These are phyloP conservation scores for Drosophila greeni DNA, from an alignment of 2,888 invertebrate species.

Conservation along the genomic window DNA sequence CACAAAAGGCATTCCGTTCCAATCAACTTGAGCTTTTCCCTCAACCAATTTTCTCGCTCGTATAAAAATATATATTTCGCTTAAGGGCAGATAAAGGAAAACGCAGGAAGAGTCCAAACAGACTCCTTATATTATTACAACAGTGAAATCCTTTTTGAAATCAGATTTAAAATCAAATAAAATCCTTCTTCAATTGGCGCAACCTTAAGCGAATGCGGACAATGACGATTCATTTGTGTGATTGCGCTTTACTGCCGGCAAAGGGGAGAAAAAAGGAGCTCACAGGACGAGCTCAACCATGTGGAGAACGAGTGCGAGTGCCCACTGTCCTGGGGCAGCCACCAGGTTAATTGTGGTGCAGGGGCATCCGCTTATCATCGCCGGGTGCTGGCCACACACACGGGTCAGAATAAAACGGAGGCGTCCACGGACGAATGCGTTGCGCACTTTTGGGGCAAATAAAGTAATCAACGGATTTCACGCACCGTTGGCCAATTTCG, in stretches of 20 bases:
- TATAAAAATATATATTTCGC: slow-evolving; percentile 47
- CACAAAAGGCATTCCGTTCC: slow-evolving; percentile 33
- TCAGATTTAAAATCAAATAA: slow-evolving; percentile 66
- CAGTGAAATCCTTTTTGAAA: slow-evolving; percentile 49
- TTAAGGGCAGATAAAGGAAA: slow-evolving; percentile 47
- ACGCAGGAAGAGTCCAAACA: slow-evolving; percentile 18
- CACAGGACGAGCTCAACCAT: not conserved
- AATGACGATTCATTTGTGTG: slow-evolving; percentile 60
- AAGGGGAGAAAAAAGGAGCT: slow-evolving; percentile 2
- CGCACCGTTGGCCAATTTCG: slow-evolving; percentile 62
- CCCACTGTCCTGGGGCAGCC: slow-evolving; percentile 33
- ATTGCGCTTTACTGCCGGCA: slow-evolving; percentile 57
- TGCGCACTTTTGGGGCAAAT: slow-evolving; percentile 58
- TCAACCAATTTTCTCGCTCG: slow-evolving; percentile 30
- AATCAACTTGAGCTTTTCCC: slow-evolving; percentile 17
- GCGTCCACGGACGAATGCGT: slow-evolving; percentile 32
- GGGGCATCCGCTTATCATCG: slow-evolving; percentile 59
- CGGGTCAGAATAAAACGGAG: slow-evolving; percentile 3
- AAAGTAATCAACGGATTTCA: slow-evolving; percentile 73
- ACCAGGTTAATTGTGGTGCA: slow-evolving; percentile 58
- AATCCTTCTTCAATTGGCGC: slow-evolving; percentile 46
- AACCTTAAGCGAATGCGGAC: slow-evolving; percentile 18
- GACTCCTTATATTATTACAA: slow-evolving; percentile 2
- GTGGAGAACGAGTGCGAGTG: not conserved
- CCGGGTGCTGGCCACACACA: slow-evolving; percentile 18